phyloP scores from a whole-genome alignment of 2,797 vertebrate genomes.

The Alca torda region DNA sequence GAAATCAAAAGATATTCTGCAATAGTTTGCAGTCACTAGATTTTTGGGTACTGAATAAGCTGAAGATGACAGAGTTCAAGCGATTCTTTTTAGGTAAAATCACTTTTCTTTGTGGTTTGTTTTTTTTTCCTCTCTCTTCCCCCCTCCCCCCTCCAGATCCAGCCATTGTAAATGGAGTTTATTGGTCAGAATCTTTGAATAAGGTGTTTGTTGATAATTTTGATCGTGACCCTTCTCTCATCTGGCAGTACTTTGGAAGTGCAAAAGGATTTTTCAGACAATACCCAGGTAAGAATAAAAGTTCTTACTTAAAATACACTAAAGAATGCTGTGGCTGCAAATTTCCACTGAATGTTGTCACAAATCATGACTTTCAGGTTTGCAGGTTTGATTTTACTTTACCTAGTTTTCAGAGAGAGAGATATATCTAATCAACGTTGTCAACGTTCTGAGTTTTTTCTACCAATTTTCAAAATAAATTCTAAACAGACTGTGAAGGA shows the following conservation, averaged over 20 bases:
- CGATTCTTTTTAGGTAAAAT: neutral
- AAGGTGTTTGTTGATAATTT: constrained; percentile 97
- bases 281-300: constrained; percentile 87
- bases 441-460: neutral
- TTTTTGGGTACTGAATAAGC: neutral
- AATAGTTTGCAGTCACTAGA: neutral
- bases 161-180: constrained; percentile 93
- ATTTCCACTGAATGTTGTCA: neutral
- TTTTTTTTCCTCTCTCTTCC: neutral
- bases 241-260: constrained; percentile 95
- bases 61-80: neutral
- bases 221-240: constrained; percentile 92
- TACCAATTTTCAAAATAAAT: neutral
- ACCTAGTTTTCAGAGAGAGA: neutral
- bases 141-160: constrained; percentile 77
- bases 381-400: neutral
- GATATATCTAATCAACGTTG: neutral
- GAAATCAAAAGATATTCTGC: neutral
- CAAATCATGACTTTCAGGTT: neutral
- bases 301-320: neutral
- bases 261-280: constrained; percentile 97
- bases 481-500: neutral
- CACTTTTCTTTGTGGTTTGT: neutral
- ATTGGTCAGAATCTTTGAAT: constrained; percentile 94
- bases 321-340: neutral